Evolutionary conservation across 2,797 vertebrate species (phyloP).

Genomic region (Sebastes cheni): DNA sequence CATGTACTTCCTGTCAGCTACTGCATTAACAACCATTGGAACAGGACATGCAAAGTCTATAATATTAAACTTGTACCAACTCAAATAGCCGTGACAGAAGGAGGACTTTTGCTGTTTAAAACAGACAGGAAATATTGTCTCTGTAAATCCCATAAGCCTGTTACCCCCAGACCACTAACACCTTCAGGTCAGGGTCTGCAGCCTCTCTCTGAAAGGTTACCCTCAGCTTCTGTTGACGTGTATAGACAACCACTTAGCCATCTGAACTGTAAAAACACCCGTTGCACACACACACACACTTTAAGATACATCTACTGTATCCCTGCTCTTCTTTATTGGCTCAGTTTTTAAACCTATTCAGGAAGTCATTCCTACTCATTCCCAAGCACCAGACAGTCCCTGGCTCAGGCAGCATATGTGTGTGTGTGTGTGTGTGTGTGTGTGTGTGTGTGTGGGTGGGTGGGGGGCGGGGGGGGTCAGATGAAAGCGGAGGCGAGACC

Average conservation of each 20-base stretch:
- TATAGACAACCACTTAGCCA: background rate
- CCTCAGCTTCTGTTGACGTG: background rate
- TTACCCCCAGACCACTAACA: slow-evolving; percentile 12
- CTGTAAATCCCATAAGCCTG: slow-evolving; percentile 35
- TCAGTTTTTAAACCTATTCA: background rate
- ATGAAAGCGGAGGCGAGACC: background rate
- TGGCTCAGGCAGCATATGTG: background rate
- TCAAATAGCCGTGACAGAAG: background rate
- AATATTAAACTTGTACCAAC: background rate
- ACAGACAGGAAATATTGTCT: slow-evolving; percentile 21
- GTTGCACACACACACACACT: background rate
- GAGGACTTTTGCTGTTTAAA: background rate
- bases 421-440: too few relatives aligned
- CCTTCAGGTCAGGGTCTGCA: background rate
- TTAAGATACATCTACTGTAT: background rate
- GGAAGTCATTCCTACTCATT: background rate
- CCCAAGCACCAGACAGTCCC: background rate
- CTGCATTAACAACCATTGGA: too few relatives aligned
- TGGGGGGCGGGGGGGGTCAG: slow-evolving; percentile 23
- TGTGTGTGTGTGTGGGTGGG: background rate
- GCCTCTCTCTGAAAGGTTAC: background rate
- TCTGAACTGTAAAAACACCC: background rate
- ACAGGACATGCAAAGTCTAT: background rate
- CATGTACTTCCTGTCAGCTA: too few relatives aligned
- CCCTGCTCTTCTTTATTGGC: background rate